Evolutionary conservation across 1,140 invertebrate species (phyloP), one percentile per base, ranked within the genome.

Genomic region (Leptonema lineaticorne): DNA sequence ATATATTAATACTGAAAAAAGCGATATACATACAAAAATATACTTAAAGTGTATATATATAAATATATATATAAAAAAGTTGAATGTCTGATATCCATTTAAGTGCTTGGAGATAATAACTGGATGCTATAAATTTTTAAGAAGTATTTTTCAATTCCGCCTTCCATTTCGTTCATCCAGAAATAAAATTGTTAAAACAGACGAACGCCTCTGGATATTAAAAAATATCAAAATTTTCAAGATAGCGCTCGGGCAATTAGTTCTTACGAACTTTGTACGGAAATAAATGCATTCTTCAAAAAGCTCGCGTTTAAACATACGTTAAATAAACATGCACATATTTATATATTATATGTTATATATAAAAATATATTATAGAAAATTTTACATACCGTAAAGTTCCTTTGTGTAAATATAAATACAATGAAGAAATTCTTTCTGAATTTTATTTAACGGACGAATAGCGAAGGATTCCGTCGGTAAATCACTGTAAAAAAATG

Each of bases 91-190:
- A 50, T 64, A 41, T 26, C 62, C 62, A 26, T 64, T 64, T 64
- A 64, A 64, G 62, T 64, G 62, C 50, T 53, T 16, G 14, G 45
- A 64, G 62, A 64, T 64, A 64, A 64, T 64, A 64, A 64, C 62
- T 64, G 62, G 62, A 64, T 64, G 62, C 62, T 64, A 64, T 64
- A 64, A 64, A 64, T 64, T 64, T 64, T 48, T 64, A 64, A 64
- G 62, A 64, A 64, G 62, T 50, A 64, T 64, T 64, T 64, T 64
- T 64, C 62, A 64, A 64, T 64, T 64, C 62, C 62, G 45, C 59
- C 59, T 62, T 62, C 59, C 59, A 62, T 62, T 62, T 33, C 59
- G 59, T 46, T 22, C 45, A 29, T 64, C 62, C 62, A 7, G 29
- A 64, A 64, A 64, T 64, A 64, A 64, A 64, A 48, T 30, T 11